A percentile compares a stretch with the other conserved stretches of the same genome.
Evolutionary conservation across 1,140 invertebrate species (phyloP).

Genomic region (Riptortus pedestris): DNA sequence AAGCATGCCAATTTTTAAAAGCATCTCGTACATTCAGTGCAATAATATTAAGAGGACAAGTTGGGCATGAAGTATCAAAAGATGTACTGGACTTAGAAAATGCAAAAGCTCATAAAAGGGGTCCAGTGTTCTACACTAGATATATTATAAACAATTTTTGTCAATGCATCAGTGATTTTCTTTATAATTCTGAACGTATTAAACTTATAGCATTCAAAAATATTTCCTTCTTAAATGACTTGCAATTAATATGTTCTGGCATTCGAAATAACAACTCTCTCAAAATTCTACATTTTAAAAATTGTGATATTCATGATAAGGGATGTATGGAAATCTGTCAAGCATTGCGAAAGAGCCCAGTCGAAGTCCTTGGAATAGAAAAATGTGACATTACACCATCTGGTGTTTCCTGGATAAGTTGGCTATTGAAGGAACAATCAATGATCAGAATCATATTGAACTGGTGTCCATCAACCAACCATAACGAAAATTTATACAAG

Average conservation of each 20-base stretch:
- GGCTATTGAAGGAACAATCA: background rate
- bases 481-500: background rate
- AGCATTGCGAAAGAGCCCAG: background rate
- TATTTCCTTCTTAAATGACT: background rate
- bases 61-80: background rate
- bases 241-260: background rate
- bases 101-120: background rate
- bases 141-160: background rate
- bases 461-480: background rate
- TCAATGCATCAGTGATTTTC: background rate
- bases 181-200: conserved; percentile 4
- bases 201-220: conserved; percentile 9
- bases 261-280: conserved; percentile 1
- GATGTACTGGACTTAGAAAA: background rate
- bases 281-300: background rate
- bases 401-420: background rate
- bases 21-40: background rate
- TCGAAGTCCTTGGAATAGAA: background rate
- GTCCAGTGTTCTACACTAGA: background rate
- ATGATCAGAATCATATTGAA: background rate
- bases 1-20: background rate
- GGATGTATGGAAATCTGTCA: conserved; percentile 2
- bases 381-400: background rate
- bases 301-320: conserved; percentile 2
- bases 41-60: background rate